Evolutionary conservation across 92 coral and sea anemone genomes (phyloP), one percentile per base, ranked within the genome.

Genomic region (Parazoanthus darwini): DNA sequence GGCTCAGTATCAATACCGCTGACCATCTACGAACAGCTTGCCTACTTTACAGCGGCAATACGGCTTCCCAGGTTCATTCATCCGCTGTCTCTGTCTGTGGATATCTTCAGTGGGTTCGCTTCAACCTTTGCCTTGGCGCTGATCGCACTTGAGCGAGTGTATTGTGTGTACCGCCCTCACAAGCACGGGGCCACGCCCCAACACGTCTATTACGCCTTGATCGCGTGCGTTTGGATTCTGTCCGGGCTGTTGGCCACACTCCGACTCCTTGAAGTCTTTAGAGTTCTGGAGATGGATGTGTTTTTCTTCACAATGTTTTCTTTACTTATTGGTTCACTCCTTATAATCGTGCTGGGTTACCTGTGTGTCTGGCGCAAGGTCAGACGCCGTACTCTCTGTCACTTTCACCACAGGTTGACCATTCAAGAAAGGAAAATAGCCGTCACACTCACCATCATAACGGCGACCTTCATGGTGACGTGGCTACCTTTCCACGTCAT

Each of bases 1-100:
- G 98, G 98, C 86, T 93, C 92, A 37, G 92, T 92, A 65, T 93
- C 96, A 20, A 95, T 95, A 65, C 98, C 98, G 15, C 91, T 95
- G 98, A 87, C 89, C 81, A 92, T 91, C 66, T 91, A 89, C 23
- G 98, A 95, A 48, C 89, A 93, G 79, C 86, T 90, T 46, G 92
- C 93, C 35, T 92, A 82, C 86, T 65, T 85, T 58, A 71, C 70
- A 15, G 86, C 29, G 15, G 75, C 72, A 42, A 82, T 81, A 65
- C 82, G 88, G 14, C 58, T 43, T 9, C 44, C 81, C 3, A 79
- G 80, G 3, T 43, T 86, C 26, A 54, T 93, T n/a, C 88, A 90
- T 56, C 90, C 88, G 18, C 86, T 95, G 42, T 92, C 92, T 74
- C 70, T 90, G 26, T 86, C 93, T 16, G 89, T 95, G 25, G 98